A percentile compares a stretch with the other conserved stretches of the same genome.
phyloP scores from a whole-genome alignment of 2,888 invertebrate genomes.

The Polymixis lichenea region DNA sequence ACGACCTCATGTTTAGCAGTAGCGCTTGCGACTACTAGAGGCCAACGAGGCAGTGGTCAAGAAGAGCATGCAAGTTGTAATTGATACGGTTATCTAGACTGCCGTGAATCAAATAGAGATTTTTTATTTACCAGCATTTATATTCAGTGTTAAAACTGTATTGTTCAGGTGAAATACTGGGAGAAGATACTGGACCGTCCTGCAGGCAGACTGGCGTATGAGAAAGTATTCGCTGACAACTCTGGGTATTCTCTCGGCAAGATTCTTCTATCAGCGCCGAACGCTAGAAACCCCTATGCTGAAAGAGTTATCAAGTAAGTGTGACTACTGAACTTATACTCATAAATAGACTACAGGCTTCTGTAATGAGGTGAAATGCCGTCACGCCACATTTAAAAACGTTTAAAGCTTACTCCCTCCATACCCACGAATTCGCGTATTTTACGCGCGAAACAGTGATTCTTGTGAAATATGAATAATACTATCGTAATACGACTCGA shows the following conservation, averaged over 20 bases:
- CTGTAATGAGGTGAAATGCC: not conserved
- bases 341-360: not conserved
- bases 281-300: conserved; percentile 93
- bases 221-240: conserved; percentile 93
- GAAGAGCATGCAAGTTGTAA: not conserved
- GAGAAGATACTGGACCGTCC: conserved; percentile 96
- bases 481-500: too few species aligned
- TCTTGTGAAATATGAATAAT: too few species aligned
- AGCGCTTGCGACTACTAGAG: too few species aligned
- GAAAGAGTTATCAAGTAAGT: conserved; percentile 93
- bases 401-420: not conserved
- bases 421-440: too few species aligned
- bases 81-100: not conserved
- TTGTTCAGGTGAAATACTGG: conserved; percentile 94
- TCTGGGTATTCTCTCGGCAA: conserved; percentile 93
- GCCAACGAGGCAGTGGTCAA: too few species aligned
- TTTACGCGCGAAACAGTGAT: too few species aligned
- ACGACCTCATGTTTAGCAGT: too few species aligned
- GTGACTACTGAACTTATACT: not conserved
- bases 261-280: conserved; percentile 95
- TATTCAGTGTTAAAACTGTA: not conserved
- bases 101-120: not conserved
- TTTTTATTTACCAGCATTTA: not conserved
- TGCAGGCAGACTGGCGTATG: conserved; percentile 95
- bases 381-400: too few species aligned